Evolutionary conservation across 2,888 invertebrate genomes (phyloP).

Genomic region (Hoplodrina ambigua): DNA sequence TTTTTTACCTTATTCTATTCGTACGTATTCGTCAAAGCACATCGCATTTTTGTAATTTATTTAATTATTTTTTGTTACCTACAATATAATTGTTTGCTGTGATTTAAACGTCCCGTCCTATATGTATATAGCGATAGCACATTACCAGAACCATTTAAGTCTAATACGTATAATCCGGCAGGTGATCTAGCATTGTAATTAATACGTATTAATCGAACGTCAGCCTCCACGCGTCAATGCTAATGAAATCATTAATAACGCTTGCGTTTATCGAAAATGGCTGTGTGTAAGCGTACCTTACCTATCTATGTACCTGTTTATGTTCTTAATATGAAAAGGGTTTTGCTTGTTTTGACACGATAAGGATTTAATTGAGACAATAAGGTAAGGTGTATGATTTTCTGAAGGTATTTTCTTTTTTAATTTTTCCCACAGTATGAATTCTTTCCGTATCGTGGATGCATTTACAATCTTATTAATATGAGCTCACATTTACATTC

Average conservation of each 20-base stretch:
- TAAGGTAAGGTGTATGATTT: background rate
- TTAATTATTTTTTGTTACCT: background rate
- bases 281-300: constrained; percentile 18
- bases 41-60: too few relatives aligned
- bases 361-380: background rate
- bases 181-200: constrained; percentile 58
- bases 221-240: constrained; percentile 67
- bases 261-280: constrained; percentile 58
- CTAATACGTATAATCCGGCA: constrained; percentile 50
- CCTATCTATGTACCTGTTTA: background rate
- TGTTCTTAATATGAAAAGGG: background rate
- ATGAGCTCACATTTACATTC: too few relatives aligned
- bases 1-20: too few relatives aligned
- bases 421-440: too few relatives aligned
- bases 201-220: constrained; percentile 60
- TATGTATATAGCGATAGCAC: background rate
- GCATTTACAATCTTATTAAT: too few relatives aligned
- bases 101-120: too few relatives aligned
- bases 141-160: constrained; percentile 48
- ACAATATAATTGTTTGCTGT: background rate
- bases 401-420: background rate
- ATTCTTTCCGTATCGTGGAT: too few relatives aligned
- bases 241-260: constrained; percentile 78
- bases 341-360: background rate
- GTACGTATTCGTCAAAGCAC: too few relatives aligned